Conservation (phyloP, 2,888 invertebrate genomes). For the Habroteleia sp. region DNA sequence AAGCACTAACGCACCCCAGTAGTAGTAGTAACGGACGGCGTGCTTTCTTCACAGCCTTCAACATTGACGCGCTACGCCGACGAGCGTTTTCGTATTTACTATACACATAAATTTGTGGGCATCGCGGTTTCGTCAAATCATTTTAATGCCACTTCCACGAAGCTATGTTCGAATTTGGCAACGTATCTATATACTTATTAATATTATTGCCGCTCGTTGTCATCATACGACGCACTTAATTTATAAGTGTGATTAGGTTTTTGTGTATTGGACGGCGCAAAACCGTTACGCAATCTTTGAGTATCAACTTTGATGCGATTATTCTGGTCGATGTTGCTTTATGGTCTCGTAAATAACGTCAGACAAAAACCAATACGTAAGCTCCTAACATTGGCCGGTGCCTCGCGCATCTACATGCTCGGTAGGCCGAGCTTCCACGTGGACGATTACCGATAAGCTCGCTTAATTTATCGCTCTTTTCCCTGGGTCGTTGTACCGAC, state of each 20-base stretch:
- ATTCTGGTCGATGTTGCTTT: constrained; percentile 65
- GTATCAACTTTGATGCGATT: constrained; percentile 5
- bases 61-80: too few species aligned
- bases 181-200: constrained; percentile 49
- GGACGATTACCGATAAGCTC: constrained; percentile 77
- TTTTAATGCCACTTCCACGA: constrained; percentile 76
- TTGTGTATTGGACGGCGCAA: not conserved
- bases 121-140: constrained; percentile 65
- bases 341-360: constrained; percentile 77
- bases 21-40: too few species aligned
- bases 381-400: constrained; percentile 26
- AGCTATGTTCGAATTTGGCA: constrained; percentile 67
- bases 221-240: constrained; percentile 25
- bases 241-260: constrained; percentile 18
- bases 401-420: constrained; percentile 68
- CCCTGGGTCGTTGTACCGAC: constrained; percentile 71
- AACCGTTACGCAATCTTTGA: constrained; percentile 6
- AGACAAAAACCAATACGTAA: constrained; percentile 74
- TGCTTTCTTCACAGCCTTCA: too few species aligned
- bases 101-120: constrained; percentile 78
- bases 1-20: constrained; percentile 72
- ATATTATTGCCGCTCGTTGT: constrained; percentile 32
- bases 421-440: constrained; percentile 71
- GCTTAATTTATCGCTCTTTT: constrained; percentile 77
- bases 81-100: constrained; percentile 70